phyloP scores from a whole-genome alignment of 2,888 invertebrate genomes.

The Heliconius erato region DNA sequence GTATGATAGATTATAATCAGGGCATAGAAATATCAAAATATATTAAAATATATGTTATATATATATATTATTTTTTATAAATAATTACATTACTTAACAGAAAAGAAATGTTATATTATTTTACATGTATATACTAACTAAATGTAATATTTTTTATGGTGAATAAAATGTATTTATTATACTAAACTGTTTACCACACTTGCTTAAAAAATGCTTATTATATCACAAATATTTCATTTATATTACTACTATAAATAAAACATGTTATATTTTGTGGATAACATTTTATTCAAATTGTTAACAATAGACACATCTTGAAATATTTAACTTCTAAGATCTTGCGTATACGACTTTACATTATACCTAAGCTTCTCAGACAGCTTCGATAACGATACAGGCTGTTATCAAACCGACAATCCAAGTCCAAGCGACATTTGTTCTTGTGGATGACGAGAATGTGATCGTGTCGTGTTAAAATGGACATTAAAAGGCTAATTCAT shows the following conservation, averaged over 20 bases:
- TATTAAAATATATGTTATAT: no score
- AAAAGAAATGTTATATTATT: no score
- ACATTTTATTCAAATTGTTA: not conserved
- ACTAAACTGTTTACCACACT: no score
- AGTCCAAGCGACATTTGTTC: conserved; percentile 1
- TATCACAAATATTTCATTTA: no score
- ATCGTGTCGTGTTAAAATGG: conserved; percentile 17
- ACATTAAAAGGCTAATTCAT: not conserved
- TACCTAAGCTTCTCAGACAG: not conserved
- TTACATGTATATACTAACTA: no score
- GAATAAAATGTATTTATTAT: no score
- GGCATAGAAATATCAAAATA: not conserved
- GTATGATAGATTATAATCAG: not conserved
- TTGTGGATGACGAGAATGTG: not conserved
- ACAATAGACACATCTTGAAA: not conserved
- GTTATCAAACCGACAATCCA: conserved; percentile 11
- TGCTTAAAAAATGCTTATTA: no score
- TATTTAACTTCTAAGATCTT: not conserved
- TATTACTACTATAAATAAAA: no score
- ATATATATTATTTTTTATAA: no score
- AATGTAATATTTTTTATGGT: no score
- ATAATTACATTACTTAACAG: no score
- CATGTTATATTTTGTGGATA: no score
- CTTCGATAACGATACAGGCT: not conserved
- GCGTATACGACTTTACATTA: not conserved